Evolutionary conservation across 2,888 invertebrate species (phyloP).

Genomic region (Thelaira solivaga): DNA sequence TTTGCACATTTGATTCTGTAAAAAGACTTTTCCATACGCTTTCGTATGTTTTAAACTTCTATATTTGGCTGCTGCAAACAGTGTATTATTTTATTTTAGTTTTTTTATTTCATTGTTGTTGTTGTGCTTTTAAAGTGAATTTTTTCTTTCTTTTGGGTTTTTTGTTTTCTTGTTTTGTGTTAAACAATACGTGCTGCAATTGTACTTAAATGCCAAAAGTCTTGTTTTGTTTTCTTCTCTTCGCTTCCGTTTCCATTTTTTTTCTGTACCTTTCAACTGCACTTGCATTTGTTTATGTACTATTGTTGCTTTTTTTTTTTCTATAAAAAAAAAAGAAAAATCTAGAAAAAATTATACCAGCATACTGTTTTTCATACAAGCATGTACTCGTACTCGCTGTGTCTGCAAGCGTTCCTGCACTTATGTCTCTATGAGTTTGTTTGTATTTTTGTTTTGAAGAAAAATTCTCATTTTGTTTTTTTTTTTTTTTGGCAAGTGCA

Average conservation of each 20-base stretch:
- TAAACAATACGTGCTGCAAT: slow-evolving; percentile 53
- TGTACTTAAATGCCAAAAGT: slow-evolving; percentile 43
- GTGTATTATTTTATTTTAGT: too few species aligned
- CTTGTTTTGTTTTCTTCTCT: slow-evolving; percentile 32
- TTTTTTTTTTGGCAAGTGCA: slow-evolving; percentile 46
- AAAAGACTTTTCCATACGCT: too few species aligned
- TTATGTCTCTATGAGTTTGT: too few species aligned
- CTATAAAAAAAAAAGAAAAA: not conserved
- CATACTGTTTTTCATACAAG: slow-evolving; percentile 7
- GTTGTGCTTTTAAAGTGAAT: not conserved
- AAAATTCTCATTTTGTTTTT: not conserved
- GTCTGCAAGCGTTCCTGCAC: too few species aligned
- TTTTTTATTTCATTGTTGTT: not conserved
- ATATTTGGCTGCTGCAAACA: too few species aligned
- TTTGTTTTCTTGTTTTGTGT: slow-evolving; percentile 5
- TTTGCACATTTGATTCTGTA: too few species aligned
- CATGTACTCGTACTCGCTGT: not conserved
- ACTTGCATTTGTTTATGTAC: slow-evolving; percentile 30
- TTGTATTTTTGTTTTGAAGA: too few species aligned
- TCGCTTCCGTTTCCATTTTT: slow-evolving; percentile 14
- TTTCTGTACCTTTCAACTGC: slow-evolving; percentile 10
- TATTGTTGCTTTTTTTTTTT: not conserved
- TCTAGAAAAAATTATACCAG: not conserved
- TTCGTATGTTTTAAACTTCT: too few species aligned
- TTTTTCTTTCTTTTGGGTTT: too few species aligned